These are phyloP conservation scores for Macaca mulatta DNA, from an alignment of 2,113 vertebrate species.

Conservation along the genomic window DNA sequence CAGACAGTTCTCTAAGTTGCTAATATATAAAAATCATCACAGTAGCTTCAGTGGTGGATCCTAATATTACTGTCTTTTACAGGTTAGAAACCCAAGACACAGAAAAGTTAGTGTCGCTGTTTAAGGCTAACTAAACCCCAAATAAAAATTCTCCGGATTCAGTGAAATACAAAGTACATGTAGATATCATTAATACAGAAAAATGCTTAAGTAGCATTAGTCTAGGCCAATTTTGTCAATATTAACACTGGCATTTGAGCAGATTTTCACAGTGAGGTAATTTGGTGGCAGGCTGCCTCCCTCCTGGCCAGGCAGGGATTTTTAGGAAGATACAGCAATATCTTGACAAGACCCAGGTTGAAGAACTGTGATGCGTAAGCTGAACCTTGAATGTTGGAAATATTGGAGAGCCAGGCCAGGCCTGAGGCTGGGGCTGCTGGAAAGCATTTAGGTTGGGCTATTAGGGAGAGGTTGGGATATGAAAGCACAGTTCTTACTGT, in stretches of 20 bases:
- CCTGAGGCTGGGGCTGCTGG: background rate
- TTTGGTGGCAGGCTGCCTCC: background rate
- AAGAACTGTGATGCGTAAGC: background rate
- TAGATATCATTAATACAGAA: background rate
- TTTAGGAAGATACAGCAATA: background rate
- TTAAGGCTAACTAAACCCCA: background rate
- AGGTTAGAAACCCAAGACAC: background rate
- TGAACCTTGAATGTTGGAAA: background rate
- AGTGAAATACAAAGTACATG: background rate
- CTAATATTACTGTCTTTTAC: background rate
- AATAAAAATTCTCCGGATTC: background rate
- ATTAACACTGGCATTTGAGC: background rate
- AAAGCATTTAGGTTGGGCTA: background rate
- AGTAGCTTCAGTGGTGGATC: background rate
- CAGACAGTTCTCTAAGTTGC: background rate
- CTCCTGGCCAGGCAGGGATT: background rate
- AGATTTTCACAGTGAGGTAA: background rate
- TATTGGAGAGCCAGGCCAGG: background rate
- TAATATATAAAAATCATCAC: background rate
- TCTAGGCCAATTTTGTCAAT: background rate
- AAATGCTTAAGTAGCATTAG: background rate
- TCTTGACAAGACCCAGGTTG: background rate
- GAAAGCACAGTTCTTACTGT: background rate
- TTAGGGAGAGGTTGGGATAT: background rate
- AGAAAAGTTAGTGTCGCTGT: background rate